Conservation (phyloP, 2,113 vertebrate species). For the Microtus montanus region DNA sequence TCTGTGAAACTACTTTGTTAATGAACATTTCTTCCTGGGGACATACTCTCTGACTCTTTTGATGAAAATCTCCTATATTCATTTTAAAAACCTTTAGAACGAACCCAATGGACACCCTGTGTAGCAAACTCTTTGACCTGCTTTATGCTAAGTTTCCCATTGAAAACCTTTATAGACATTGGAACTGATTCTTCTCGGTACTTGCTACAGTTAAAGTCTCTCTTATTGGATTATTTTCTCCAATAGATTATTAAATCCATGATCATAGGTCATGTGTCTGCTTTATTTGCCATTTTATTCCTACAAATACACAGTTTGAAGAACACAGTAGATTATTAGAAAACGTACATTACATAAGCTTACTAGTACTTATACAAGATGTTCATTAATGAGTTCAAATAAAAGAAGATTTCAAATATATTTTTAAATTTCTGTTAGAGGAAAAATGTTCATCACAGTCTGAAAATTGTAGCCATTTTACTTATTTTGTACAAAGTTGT, state of each 20-base stretch:
- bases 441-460: background rate
- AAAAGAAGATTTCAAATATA: background rate
- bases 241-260: background rate
- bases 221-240: background rate
- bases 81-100: background rate
- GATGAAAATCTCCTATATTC: background rate
- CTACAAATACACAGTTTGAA: background rate
- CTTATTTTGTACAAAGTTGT: background rate
- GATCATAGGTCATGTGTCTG: background rate
- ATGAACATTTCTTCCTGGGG: background rate
- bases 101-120: background rate
- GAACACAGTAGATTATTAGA: background rate
- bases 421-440: background rate
- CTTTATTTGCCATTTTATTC: background rate
- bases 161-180: background rate
- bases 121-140: background rate
- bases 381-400: background rate
- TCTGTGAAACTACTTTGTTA: background rate
- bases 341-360: background rate
- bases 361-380: constrained; percentile 43
- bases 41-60: background rate
- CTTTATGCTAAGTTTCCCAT: background rate
- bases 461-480: constrained; percentile 5
- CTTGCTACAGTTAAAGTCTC: background rate
- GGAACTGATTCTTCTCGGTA: background rate